Conservation (phyloP, 1,140 invertebrate species). For the Mizuhopecten yessoensis region DNA sequence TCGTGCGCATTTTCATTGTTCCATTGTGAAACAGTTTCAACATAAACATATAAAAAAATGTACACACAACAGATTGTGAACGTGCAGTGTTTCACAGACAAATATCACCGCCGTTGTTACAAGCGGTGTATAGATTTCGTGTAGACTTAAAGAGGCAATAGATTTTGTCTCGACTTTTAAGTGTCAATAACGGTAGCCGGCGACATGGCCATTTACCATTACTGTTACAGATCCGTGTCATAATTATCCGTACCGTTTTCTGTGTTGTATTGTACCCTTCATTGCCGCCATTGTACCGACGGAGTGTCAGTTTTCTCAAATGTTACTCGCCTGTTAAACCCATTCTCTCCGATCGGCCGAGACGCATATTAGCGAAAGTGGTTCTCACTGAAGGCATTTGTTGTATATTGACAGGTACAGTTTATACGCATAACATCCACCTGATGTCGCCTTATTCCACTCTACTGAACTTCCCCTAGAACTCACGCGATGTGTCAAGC, state of each 20-base stretch:
- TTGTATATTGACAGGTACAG: not conserved
- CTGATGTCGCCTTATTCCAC: not conserved
- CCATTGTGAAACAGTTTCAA: not conserved
- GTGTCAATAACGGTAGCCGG: not conserved
- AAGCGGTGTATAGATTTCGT: not conserved
- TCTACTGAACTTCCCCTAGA: no score
- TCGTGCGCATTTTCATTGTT: not conserved
- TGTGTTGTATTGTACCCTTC: not conserved
- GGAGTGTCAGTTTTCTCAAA: constrained; percentile 1
- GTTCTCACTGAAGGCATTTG: not conserved
- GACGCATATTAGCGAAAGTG: not conserved
- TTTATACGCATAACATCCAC: not conserved
- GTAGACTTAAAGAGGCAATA: not conserved
- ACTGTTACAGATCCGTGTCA: not conserved
- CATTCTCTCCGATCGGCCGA: not conserved
- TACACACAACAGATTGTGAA: not conserved
- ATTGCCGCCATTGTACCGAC: not conserved
- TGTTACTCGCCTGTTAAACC: not conserved
- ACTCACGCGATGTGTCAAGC: no score
- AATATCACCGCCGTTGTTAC: not conserved
- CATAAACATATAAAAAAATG: constrained; percentile 22
- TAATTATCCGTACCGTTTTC: constrained; percentile 19
- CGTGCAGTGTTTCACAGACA: not conserved
- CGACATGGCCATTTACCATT: not conserved
- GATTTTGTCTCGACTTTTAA: not conserved